Conservation (phyloP, 2,113 vertebrate genomes). For the Charina bottae region DNA sequence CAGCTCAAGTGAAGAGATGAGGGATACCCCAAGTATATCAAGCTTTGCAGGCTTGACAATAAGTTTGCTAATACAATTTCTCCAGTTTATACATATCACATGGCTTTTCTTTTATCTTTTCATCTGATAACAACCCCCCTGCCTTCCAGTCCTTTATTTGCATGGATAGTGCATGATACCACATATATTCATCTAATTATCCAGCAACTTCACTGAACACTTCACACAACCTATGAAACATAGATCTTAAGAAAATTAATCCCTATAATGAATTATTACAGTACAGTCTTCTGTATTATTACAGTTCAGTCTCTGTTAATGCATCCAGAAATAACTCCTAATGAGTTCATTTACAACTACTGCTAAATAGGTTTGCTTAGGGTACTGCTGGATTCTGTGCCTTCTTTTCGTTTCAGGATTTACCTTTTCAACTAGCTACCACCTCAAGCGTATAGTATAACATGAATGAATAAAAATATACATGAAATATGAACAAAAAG, state of each 20-base stretch:
- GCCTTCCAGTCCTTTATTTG: background rate
- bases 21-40: background rate
- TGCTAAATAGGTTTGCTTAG: background rate
- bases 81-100: background rate
- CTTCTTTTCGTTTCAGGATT: background rate
- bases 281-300: background rate
- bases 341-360: background rate
- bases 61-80: background rate
- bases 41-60: background rate
- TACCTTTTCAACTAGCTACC: background rate
- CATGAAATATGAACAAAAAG: background rate
- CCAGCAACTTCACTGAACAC: background rate
- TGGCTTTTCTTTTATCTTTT: background rate
- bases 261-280: background rate
- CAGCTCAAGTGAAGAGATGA: background rate
- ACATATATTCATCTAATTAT: background rate
- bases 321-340: background rate
- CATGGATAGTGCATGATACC: background rate
- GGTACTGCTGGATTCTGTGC: background rate
- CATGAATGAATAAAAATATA: background rate
- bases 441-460: background rate
- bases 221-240: slow-evolving; percentile 2
- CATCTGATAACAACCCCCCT: too few relatives aligned
- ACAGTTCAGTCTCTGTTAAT: background rate
- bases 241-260: background rate